Percentiles rank a stretch among this genome's conserved stretches.
Evolutionary conservation across 2,797 vertebrate species (phyloP).

Genomic region (Onychomys leucogaster): DNA sequence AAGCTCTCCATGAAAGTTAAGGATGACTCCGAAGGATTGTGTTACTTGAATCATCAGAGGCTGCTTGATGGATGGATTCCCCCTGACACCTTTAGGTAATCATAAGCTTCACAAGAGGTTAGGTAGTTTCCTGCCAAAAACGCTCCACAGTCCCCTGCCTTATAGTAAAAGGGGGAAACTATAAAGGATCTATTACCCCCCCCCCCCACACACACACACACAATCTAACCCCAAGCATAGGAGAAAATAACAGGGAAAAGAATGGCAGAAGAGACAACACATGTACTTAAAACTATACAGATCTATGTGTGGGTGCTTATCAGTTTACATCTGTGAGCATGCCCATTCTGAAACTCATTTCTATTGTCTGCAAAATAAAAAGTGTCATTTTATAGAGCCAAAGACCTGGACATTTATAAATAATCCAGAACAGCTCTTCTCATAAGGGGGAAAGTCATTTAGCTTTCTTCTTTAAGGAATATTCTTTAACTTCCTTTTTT

Average conservation of each 20-base stretch:
- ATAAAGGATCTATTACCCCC: background rate
- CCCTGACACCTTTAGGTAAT: background rate
- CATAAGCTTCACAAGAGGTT: background rate
- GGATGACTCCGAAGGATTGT: background rate
- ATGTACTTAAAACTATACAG: background rate
- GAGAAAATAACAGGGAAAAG: background rate
- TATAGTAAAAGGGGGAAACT: background rate
- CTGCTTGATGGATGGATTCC: background rate
- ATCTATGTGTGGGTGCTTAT: background rate
- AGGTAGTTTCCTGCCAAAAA: background rate
- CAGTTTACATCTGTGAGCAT: background rate
- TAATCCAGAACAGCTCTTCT: background rate
- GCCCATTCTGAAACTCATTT: background rate
- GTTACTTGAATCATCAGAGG: background rate
- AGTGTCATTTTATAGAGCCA: background rate
- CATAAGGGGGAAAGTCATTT: background rate
- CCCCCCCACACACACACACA: too few relatives aligned
- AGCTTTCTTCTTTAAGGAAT: background rate
- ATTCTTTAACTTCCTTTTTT: background rate
- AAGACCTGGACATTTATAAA: slow-evolving; percentile 6
- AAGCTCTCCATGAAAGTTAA: background rate
- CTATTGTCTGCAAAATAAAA: slow-evolving; percentile 33
- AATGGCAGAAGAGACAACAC: background rate
- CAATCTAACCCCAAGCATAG: slow-evolving; percentile 22
- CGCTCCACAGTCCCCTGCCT: background rate